Base-by-base conservation (phyloP, 2,888 invertebrate genomes). In the Actias luna region DNA sequence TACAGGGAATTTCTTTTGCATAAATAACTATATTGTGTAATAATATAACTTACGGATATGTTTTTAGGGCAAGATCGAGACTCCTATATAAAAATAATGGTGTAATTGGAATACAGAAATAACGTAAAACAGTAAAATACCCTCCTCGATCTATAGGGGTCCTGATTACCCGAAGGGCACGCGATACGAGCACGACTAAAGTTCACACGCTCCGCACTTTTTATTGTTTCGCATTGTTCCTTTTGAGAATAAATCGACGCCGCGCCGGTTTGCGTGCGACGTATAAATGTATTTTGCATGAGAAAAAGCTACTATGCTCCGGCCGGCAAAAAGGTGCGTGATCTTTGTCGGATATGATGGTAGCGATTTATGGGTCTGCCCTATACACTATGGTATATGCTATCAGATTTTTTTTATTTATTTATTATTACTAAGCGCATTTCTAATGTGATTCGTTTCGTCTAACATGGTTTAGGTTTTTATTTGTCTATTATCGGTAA, bases 251-350 rank as follows among this genome's bases (percentile, higher is more conserved):
- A 76, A 76, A 75, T 74, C 69, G 73, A 64, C 61, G 69, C 64
- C 61, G 60, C 63, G 62, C 59, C 55, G 18, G 61, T 57, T 67
- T 62, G 66, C 66, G 66, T 67, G 66, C 39, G 62, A 18, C 63
- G 36, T 63, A 59, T 63, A 63, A n/a, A n/a, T 77, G 74, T 80
- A 77, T 81, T 83, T 83, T 81, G 79, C 83, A 83, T 82, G 81
- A 78, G 73, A 80, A 78, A 78, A 72, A 70, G 71, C 73, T 71
- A 75, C 79, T 75, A 72, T 65, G 72, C 68, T 65, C 64, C 67
- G 59, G 36, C 65, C 68, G 64, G 76, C 71, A 71, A 77, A 76
- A 77, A 77, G 77, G 83, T 84, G 83, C 82, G 84, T 84, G 83
- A 81, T 80, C 78, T 79, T 77, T 72, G 77, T 74, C 70, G 74